Conservation (phyloP, 2,113 vertebrate genomes). For the Tragelaphus buxtoni region DNA sequence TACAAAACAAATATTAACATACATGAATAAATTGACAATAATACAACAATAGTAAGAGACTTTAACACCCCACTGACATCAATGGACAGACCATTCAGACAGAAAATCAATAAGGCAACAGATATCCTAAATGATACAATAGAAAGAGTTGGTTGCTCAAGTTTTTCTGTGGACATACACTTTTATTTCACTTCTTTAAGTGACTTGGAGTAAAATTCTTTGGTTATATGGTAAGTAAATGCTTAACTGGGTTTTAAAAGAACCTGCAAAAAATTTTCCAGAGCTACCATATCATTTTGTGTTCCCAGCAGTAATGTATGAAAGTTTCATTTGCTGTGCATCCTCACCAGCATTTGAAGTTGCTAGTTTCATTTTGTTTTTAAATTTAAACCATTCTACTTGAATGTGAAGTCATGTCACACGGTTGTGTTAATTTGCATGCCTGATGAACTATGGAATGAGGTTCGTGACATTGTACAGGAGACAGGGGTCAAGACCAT, state of each 20-base stretch:
- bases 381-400: not conserved
- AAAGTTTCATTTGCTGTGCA: not conserved
- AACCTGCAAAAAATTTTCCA: not conserved
- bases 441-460: too few relatives aligned
- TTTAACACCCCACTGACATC: not conserved
- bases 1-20: not conserved
- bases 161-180: not conserved
- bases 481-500: too few relatives aligned
- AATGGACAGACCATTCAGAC: too few relatives aligned
- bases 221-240: not conserved
- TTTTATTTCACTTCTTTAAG: not conserved
- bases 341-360: not conserved
- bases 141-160: not conserved
- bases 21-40: not conserved
- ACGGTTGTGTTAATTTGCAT: not conserved
- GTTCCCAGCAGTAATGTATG: not conserved
- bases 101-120: not conserved
- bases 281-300: not conserved
- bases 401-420: not conserved
- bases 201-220: not conserved
- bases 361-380: not conserved
- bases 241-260: not conserved
- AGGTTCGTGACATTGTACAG: too few relatives aligned
- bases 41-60: not conserved
- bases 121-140: not conserved